Percentiles rank a stretch among this genome's conserved stretches.
Evolutionary conservation across 2,888 invertebrate genomes (phyloP).

Genomic region (Synergus gifuensis): DNA sequence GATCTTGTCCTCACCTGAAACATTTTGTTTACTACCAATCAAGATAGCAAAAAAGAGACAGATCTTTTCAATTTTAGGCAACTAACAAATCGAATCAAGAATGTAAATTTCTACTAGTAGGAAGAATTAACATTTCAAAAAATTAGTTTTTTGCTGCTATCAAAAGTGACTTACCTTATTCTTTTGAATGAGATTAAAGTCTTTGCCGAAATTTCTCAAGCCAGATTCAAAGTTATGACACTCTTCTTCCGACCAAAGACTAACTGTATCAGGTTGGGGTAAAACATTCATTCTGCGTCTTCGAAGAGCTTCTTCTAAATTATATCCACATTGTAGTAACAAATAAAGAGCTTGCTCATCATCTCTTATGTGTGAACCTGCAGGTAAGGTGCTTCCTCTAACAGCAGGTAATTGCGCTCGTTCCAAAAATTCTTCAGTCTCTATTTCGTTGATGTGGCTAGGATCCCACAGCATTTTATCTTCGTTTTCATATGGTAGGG

Average conservation of each 20-base stretch:
- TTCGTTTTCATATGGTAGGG: conserved; percentile 96
- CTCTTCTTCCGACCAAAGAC: conserved; percentile 98
- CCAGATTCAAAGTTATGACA: conserved; percentile 98
- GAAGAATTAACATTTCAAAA: neutral
- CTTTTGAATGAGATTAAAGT: conserved; percentile 96
- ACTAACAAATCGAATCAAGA: neutral
- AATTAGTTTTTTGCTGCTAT: neutral
- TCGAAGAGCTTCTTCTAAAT: conserved; percentile 94
- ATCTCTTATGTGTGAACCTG: conserved; percentile 89
- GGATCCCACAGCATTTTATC: conserved; percentile 97
- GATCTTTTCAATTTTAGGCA: conserved; percentile 30
- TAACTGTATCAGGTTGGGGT: conserved; percentile 86
- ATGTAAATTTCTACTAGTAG: neutral
- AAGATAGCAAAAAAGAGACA: conserved; percentile 36
- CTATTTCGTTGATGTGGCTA: conserved; percentile 83
- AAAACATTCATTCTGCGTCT: conserved; percentile 87
- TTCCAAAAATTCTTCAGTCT: conserved; percentile 90
- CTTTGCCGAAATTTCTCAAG: conserved; percentile 95
- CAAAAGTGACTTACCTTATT: conserved; percentile 83
- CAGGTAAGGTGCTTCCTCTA: conserved; percentile 81
- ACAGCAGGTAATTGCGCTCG: conserved; percentile 78
- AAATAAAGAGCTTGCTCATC: conserved; percentile 94
- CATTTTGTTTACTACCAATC: conserved; percentile 36
- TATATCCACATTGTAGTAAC: conserved; percentile 95
- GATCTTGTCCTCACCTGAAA: conserved; percentile 90